Evolutionary conservation across 30 jellyfish, hydroid and myxozoan genomes (phyloP).

Genomic region (Turritopsis rubra): DNA sequence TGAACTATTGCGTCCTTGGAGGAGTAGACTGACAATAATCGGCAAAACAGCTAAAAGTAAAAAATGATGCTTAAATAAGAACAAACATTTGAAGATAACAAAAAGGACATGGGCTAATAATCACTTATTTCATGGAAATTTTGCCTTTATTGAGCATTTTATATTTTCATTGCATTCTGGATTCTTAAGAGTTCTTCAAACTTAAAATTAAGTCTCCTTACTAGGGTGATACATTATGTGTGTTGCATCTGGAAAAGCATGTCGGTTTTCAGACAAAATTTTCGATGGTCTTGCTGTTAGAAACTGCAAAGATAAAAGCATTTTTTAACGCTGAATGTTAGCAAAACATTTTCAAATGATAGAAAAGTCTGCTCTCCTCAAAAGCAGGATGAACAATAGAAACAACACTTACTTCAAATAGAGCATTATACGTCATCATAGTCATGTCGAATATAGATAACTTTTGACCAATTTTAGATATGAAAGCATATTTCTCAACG

Average conservation of each 20-base stretch:
- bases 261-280: slow-evolving; percentile 64
- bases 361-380: too few species aligned
- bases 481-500: slow-evolving; percentile 75
- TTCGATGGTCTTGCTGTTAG: slow-evolving; percentile 80
- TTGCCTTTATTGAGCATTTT: too few species aligned
- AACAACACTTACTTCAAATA: slow-evolving; percentile 62
- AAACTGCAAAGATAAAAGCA: slow-evolving; percentile 30
- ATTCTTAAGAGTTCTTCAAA: background rate
- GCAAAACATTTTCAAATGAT: too few species aligned
- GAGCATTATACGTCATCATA: slow-evolving; percentile 65
- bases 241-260: slow-evolving; percentile 72
- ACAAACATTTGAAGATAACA: background rate
- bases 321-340: background rate
- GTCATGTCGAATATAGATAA: slow-evolving; percentile 49
- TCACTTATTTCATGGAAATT: background rate
- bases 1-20: slow-evolving; percentile 29
- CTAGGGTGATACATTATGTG: slow-evolving; percentile 84
- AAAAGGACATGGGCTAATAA: background rate
- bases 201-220: slow-evolving; percentile 14
- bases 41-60: slow-evolving; percentile 75
- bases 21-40: slow-evolving; percentile 52
- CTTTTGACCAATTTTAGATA: slow-evolving; percentile 71
- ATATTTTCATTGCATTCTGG: background rate
- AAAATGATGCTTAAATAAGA: background rate
- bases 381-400: background rate